phyloP scores from a whole-genome alignment of 2,797 vertebrate species.

The Manis crassicaudata region DNA sequence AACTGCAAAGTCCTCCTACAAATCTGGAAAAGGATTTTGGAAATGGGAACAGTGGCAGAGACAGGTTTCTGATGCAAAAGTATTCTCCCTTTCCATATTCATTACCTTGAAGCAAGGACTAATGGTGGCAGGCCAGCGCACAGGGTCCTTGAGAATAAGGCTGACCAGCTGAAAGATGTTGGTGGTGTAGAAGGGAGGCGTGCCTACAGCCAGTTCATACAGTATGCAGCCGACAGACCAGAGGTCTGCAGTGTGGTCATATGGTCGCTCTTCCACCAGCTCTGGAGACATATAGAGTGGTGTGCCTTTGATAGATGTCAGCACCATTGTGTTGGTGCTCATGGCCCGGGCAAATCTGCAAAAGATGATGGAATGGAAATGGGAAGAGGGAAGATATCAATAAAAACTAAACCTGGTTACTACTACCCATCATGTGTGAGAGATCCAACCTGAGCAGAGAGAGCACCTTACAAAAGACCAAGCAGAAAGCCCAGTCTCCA shows the following conservation, averaged over 20 bases:
- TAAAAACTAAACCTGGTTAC: background rate
- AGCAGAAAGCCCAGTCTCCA: background rate
- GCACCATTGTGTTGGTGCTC: slow-evolving; percentile 96
- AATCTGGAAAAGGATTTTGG: slow-evolving; percentile 15
- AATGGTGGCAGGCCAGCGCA: slow-evolving; percentile 94
- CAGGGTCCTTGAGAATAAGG: slow-evolving; percentile 92
- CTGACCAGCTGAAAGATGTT: slow-evolving; percentile 96
- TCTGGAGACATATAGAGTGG: slow-evolving; percentile 99
- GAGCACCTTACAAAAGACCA: background rate
- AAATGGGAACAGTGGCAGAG: background rate
- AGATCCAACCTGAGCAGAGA: background rate
- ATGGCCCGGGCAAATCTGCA: slow-evolving; percentile 96
- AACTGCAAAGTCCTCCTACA: background rate
- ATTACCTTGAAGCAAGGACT: slow-evolving; percentile 92
- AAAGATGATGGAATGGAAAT: slow-evolving; percentile 12
- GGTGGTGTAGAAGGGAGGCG: slow-evolving; percentile 96
- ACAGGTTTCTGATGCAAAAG: background rate
- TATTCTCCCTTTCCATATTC: background rate
- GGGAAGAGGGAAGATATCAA: background rate
- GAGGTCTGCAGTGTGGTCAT: slow-evolving; percentile 96
- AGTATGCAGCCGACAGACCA: slow-evolving; percentile 99
- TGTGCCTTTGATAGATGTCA: slow-evolving; percentile 98
- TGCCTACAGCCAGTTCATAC: slow-evolving; percentile 96
- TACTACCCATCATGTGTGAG: background rate
- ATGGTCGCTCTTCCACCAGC: slow-evolving; percentile 95